Evolutionary conservation across 2,113 vertebrate genomes (phyloP).

Genomic region (Asarcornis scutulata): DNA sequence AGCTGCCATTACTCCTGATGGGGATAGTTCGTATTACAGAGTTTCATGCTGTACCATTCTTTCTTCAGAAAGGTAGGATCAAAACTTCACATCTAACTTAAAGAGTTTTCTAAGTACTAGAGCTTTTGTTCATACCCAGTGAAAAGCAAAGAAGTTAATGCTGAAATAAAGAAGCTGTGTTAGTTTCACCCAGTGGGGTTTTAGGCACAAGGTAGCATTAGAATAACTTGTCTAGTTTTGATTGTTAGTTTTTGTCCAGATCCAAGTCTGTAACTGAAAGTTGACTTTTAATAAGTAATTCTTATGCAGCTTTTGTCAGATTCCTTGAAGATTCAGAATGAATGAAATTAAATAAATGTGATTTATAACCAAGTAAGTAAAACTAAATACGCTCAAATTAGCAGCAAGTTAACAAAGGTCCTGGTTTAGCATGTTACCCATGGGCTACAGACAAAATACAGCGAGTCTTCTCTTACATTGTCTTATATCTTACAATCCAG

Average conservation of each 20-base stretch:
- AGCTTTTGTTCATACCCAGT: background rate
- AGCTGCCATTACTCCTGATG: conserved; percentile 58
- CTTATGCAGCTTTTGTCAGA: background rate
- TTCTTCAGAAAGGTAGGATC: conserved; percentile 69
- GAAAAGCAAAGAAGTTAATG: background rate
- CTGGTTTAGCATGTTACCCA: background rate
- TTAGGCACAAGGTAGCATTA: background rate
- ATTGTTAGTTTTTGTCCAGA: background rate
- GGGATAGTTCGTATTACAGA: conserved; percentile 57
- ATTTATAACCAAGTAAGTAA: background rate
- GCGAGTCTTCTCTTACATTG: background rate
- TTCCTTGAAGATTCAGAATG: background rate
- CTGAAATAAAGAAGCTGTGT: background rate
- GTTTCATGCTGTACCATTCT: background rate
- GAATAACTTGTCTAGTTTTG: background rate
- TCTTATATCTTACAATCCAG: background rate
- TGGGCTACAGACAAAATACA: background rate
- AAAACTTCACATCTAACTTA: background rate
- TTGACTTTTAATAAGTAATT: background rate
- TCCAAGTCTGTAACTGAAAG: background rate
- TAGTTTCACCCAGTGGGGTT: background rate
- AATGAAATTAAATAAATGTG: background rate
- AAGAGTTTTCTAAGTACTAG: background rate
- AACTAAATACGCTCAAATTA: background rate
- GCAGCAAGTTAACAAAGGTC: background rate